A percentile compares a stretch with the other conserved stretches of the same genome.
Evolutionary conservation across 1,140 invertebrate genomes (phyloP).

Genomic region (Drosophila kikkawai): DNA sequence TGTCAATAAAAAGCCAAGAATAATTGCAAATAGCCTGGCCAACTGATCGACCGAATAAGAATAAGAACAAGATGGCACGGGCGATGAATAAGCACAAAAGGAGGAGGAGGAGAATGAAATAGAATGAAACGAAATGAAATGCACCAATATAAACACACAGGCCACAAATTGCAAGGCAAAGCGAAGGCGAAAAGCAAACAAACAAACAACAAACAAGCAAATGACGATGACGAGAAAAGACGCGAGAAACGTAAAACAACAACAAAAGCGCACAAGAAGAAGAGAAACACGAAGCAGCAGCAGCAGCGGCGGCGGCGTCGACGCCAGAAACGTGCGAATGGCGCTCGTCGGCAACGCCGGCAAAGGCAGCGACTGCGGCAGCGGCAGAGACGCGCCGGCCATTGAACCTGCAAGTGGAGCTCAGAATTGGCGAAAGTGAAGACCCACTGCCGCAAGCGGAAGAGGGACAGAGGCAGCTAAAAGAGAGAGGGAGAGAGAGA

Average conservation of each 20-base stretch:
- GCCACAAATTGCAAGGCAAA: constrained; percentile 52
- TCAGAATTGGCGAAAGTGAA: constrained; percentile 84
- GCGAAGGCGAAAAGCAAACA: constrained; percentile 56
- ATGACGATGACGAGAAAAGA: constrained; percentile 32
- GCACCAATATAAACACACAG: constrained; percentile 35
- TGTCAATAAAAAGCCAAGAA: constrained; percentile 58
- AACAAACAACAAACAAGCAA: constrained; percentile 59
- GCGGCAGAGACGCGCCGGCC: constrained; percentile 41
- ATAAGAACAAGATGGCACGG: constrained; percentile 28
- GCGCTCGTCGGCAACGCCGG: constrained; percentile 52
- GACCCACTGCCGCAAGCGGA: constrained; percentile 78
- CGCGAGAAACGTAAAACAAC: constrained; percentile 28
- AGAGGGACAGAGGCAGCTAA: constrained; percentile 13
- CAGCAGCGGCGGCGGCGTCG: constrained; percentile 5
- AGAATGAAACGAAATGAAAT: constrained; percentile 55
- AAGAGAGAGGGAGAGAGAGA: constrained; percentile 27
- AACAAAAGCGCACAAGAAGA: constrained; percentile 14
- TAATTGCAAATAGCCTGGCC: constrained; percentile 35
- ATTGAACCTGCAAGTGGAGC: constrained; percentile 80
- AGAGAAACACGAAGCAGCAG: constrained; percentile 12
- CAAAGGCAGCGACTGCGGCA: constrained; percentile 17
- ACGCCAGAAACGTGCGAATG: constrained; percentile 71
- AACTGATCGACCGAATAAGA: constrained; percentile 32
- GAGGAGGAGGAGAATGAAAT: constrained; percentile 15
- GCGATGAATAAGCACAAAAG: constrained; percentile 33